Conservation (phyloP, 2,797 vertebrate genomes). For the Lacerta agilis region DNA sequence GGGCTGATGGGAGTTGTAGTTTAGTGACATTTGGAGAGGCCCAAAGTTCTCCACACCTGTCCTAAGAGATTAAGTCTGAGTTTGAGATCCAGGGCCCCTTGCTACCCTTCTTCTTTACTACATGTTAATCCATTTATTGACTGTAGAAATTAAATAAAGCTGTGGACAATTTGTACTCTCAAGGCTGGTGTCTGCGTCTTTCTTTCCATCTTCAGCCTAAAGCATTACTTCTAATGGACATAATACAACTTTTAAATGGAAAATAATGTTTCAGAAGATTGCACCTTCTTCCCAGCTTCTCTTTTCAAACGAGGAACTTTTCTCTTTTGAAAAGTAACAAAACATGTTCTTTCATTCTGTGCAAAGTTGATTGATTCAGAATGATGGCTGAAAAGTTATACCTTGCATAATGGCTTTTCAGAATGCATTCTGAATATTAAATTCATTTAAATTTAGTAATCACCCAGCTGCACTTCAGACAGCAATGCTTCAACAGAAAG, state of each 20-base stretch:
- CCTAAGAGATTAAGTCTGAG: too few relatives aligned
- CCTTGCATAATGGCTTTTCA: conserved; percentile 53
- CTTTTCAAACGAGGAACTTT: not conserved
- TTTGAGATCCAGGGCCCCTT: too few relatives aligned
- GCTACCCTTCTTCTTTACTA: not conserved
- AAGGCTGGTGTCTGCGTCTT: not conserved
- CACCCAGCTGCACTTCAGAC: conserved; percentile 62
- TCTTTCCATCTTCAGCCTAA: not conserved
- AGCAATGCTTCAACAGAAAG: conserved; percentile 60
- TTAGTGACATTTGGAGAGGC: too few relatives aligned
- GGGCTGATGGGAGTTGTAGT: too few relatives aligned
- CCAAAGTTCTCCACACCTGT: too few relatives aligned
- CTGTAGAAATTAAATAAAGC: not conserved
- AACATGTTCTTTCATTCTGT: conserved; percentile 53
- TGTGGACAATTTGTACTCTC: not conserved
- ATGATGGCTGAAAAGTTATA: conserved; percentile 43
- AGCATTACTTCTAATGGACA: not conserved
- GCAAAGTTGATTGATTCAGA: conserved; percentile 52
- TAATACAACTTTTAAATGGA: not conserved
- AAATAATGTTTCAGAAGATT: not conserved
- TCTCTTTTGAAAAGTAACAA: conserved; percentile 37
- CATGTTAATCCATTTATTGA: not conserved
- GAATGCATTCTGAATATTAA: conserved; percentile 62
- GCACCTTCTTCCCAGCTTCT: not conserved
- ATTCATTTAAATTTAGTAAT: conserved; percentile 66